Evolutionary conservation across 2,113 vertebrate species (phyloP), one percentile per base, ranked within the genome.

Genomic region (Zosterops japonicus): DNA sequence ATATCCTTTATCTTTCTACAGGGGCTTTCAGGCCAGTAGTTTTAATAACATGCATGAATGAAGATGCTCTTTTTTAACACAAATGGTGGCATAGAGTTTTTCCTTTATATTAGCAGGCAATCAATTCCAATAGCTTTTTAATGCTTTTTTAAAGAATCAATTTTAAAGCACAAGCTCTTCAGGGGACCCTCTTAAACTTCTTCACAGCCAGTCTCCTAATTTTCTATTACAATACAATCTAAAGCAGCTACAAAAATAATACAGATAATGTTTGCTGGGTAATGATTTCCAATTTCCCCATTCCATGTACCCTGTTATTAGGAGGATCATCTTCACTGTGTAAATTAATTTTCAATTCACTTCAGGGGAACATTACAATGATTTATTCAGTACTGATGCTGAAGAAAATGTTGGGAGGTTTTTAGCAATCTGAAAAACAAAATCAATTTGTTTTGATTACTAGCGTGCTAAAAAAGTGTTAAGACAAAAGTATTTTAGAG

Each of bases 261-360:
- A 98, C 98, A 98, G 98, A 98, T 98, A 98, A 98, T 98, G 98
- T 98, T 99, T 98, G 94, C 97, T 98, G 98, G 98, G 97, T 98
- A 99, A 99, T 98, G 98, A 99, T 98, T 99, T 99, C 98, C 98
- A 98, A 98, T 99, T 98, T 98, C 98, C 98, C 97, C 96, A 97
- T 98, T 97, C 97, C 97, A 97, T 98, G 98, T 98, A 98, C 98
- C 97, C 98, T 96, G 97, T 98, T 98, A 99, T 99, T 99, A 98
- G 98, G 97, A 98, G 98, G 97, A 99, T 98, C 97, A 98, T 98
- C 97, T 98, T 97, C 97, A 98, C 97, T 97, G 97, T 98, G 98
- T 98, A 98, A 99, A 99, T 99, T 98, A 98, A 99, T 99, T 99
- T 98, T 98, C 98, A 98, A 98, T 99, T 99, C 98, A 98, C 98